Percentiles rank a stretch among this genome's conserved stretches.
Evolutionary conservation across 1,140 invertebrate genomes (phyloP).

Genomic region (Tetraneura akinire): DNA sequence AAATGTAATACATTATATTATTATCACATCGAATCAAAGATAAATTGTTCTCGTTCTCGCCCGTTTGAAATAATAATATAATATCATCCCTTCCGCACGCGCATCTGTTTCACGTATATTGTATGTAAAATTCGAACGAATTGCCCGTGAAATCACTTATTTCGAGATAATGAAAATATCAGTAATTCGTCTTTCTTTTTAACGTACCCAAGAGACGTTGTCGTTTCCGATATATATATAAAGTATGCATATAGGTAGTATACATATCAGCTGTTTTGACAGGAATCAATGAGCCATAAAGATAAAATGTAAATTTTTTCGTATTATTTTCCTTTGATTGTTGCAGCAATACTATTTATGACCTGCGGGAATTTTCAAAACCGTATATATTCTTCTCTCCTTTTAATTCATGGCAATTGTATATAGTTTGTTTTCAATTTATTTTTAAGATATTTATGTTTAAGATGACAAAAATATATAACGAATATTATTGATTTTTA

Average conservation of each 20-base stretch:
- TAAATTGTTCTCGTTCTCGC: not conserved
- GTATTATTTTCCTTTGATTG: not conserved
- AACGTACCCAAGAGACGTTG: not conserved
- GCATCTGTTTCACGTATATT: no score
- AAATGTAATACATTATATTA: conserved; percentile 14
- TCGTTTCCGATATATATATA: not conserved
- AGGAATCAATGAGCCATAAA: conserved; percentile 27
- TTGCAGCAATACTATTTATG: no score
- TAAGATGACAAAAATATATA: no score
- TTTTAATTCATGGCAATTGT: no score
- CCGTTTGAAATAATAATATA: conserved; percentile 14
- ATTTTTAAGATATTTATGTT: no score
- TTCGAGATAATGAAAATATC: conserved; percentile 11
- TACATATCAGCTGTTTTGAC: not conserved
- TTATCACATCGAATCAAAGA: no score
- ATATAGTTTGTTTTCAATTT: no score
- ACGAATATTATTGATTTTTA: no score
- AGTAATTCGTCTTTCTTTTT: conserved; percentile 35
- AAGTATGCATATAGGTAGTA: no score
- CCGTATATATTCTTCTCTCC: no score
- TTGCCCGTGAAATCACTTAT: conserved; percentile 45
- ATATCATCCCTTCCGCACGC: no score
- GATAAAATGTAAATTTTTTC: not conserved
- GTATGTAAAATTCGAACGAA: conserved; percentile 42
- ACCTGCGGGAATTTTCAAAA: no score